Evolutionary conservation across 1,140 invertebrate genomes (phyloP), one percentile per base, ranked within the genome.

Genomic region (Bombus difficillimus): DNA sequence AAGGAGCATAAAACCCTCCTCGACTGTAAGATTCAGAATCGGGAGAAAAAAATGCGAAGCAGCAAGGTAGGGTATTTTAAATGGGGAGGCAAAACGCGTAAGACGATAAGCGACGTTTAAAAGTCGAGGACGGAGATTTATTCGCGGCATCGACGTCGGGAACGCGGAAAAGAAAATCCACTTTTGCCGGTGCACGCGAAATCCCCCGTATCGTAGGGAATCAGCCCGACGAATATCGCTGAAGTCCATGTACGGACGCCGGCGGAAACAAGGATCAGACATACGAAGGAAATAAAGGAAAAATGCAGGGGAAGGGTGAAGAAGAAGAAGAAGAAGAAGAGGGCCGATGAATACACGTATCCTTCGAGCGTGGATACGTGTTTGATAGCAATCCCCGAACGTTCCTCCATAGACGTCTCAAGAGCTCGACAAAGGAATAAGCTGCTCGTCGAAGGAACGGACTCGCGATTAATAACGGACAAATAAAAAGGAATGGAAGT

Each of bases 181-280:
- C 79, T 85, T 81, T 64, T 34, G 57, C n/a, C 77, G 53, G 32
- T 32, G 57, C 41, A 53, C 34, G 32, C n/a, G 83, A 81, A 73
- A 32, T 59, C 69, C 57, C 15, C 13, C 62, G 68, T 43, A 80
- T 80, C 76, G 76, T 32, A n/a, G 74, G 53, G 83, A 64, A 80
- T 85, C 83, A 64, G 37, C 75, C 34, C 28, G 53, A 32, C 34
- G 82, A 77, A 72, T 85, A 73, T 72, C 74, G 39, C n/a, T 32
- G n/a, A 37, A 41, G 34, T 66, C 78, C 78, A 43, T 43, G 78
- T 69, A 75, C 79, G 88, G 86, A 83, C 74, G 88, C 87, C 78
- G 80, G 80, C 81, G 74, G 88, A 86, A 85, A 89, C 88, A 86
- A 86, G 81, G 72, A 89, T 89, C 85, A 81, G 85, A 88, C 80